Conservation (phyloP, 2,113 vertebrate species). For the Galeopterus variegatus region DNA sequence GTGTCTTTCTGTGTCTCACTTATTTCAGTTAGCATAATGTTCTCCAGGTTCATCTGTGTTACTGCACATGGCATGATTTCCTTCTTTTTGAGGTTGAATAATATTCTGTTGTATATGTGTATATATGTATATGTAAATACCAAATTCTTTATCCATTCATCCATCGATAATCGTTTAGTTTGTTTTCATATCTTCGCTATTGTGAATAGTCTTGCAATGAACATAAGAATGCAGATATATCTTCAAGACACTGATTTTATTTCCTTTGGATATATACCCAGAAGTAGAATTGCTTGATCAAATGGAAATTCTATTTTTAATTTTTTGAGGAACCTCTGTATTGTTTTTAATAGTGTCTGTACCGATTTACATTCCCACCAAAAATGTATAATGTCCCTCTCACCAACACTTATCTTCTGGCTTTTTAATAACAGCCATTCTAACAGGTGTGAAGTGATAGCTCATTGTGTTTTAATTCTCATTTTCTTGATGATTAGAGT, state of each 20-base stretch:
- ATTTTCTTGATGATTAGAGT: not conserved
- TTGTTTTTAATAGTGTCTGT: not conserved
- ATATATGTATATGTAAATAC: not conserved
- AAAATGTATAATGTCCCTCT: not conserved
- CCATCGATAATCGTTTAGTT: not conserved
- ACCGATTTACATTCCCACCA: not conserved
- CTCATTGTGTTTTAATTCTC: not conserved
- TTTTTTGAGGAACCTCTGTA: not conserved
- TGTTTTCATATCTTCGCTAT: not conserved
- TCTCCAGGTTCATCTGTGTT: not conserved
- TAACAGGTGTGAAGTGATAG: not conserved
- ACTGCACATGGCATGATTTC: not conserved
- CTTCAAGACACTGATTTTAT: not conserved
- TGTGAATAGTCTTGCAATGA: not conserved
- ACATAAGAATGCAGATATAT: not conserved
- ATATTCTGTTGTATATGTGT: not conserved
- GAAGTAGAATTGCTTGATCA: not conserved
- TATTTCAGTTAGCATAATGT: not conserved
- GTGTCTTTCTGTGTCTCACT: not conserved
- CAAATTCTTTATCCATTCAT: not conserved
- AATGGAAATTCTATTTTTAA: not conserved
- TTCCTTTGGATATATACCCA: not conserved
- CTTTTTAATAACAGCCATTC: not conserved
- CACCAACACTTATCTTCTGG: not conserved
- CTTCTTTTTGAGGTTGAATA: not conserved